These are phyloP conservation scores for Strongylocentrotus purpuratus DNA, from an alignment of 35 echinoderm and acorn worm species.

Conservation along the genomic window DNA sequence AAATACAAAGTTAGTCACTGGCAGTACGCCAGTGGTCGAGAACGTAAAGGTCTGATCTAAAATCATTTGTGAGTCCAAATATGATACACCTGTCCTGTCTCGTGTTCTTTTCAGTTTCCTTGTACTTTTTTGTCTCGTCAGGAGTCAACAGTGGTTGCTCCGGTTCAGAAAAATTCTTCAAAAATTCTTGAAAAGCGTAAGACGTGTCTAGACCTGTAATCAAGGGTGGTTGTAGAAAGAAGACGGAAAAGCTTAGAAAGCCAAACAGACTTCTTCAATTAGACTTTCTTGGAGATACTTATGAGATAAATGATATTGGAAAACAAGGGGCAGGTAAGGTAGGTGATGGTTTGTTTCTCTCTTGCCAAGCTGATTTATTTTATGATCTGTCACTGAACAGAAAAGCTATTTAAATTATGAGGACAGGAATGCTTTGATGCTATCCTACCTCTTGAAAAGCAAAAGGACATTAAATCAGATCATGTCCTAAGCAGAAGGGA, in stretches of 20 bases:
- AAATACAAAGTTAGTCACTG: not conserved
- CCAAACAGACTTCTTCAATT: not conserved
- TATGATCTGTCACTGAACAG: too few relatives aligned
- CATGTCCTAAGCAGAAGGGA: too few relatives aligned
- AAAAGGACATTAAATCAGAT: too few relatives aligned
- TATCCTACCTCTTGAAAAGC: too few relatives aligned
- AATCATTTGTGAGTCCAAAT: slow-evolving; percentile 11
- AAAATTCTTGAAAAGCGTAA: not conserved
- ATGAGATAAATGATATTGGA: not conserved
- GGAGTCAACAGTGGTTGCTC: not conserved
- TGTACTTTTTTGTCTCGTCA: not conserved
- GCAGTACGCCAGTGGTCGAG: not conserved
- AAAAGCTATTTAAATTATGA: too few relatives aligned
- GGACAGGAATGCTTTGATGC: too few relatives aligned
- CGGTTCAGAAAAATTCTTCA: not conserved
- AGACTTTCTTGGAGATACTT: not conserved
- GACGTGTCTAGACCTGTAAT: slow-evolving; percentile 9
- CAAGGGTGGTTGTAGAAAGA: not conserved
- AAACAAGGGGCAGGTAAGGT: not conserved
- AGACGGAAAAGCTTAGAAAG: not conserved
- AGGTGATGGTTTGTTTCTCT: not conserved
- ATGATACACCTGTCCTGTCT: not conserved
- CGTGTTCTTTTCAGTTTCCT: not conserved
- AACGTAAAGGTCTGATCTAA: slow-evolving; percentile 3
- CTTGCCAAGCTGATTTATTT: too few relatives aligned